A percentile compares a stretch with the other conserved stretches of the same genome.
These are phyloP conservation scores for Mandrillus leucophaeus DNA, from an alignment of 2,113 vertebrate genomes.

Conservation along the genomic window DNA sequence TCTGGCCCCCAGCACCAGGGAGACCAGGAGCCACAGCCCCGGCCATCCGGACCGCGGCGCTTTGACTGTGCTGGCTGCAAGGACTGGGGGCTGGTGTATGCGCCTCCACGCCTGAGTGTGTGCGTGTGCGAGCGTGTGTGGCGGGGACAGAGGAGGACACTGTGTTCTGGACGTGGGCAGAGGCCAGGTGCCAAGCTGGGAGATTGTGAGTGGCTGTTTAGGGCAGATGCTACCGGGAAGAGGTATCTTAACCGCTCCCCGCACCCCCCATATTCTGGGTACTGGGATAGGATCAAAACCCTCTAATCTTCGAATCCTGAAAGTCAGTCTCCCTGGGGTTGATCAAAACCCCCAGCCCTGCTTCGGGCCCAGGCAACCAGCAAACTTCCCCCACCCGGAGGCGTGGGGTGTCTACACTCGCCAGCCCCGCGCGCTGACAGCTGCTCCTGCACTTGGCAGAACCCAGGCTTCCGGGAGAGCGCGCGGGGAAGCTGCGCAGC, in stretches of 20 bases:
- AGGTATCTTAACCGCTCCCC: not conserved
- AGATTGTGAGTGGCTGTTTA: slow-evolving; percentile 59
- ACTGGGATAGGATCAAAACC: slow-evolving; percentile 18
- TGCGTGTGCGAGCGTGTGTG: slow-evolving; percentile 62
- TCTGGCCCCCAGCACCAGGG: not conserved
- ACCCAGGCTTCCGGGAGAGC: slow-evolving; percentile 74
- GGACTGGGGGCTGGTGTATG: slow-evolving; percentile 40
- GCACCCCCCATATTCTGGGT: slow-evolving; percentile 19
- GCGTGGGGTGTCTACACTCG: slow-evolving; percentile 67
- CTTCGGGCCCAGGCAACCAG: slow-evolving; percentile 17
- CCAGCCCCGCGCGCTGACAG: slow-evolving; percentile 64
- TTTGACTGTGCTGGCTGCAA: not conserved
- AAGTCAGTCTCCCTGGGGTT: not conserved
- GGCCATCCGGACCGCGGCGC: not conserved
- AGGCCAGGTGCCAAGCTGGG: slow-evolving; percentile 71
- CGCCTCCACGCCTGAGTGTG: slow-evolving; percentile 65
- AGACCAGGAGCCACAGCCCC: not conserved
- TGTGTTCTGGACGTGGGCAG: slow-evolving; percentile 76
- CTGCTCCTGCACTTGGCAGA: slow-evolving; percentile 76
- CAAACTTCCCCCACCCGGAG: slow-evolving; percentile 75
- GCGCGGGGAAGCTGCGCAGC: slow-evolving; percentile 60
- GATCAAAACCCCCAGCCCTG: not conserved
- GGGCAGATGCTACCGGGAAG: slow-evolving; percentile 54
- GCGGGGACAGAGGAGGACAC: slow-evolving; percentile 75
- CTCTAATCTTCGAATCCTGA: not conserved